Base-by-base conservation (phyloP, 2,888 invertebrate species). In the Polymixis flavicincta region DNA sequence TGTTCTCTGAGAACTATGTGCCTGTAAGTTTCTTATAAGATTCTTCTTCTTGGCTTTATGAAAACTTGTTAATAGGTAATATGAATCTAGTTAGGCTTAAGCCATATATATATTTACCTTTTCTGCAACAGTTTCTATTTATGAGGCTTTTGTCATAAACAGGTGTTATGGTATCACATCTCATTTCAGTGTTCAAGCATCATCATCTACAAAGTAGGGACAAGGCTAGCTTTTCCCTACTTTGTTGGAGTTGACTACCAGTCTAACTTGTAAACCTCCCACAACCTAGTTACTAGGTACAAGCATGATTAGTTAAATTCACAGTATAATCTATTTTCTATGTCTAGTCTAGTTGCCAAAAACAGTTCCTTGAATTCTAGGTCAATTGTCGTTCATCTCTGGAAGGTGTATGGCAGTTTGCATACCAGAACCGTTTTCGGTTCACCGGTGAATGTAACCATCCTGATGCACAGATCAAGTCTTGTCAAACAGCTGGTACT, bases 371-470 rank as follows among this genome's bases (percentile, higher is more conserved):
- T 69, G 13, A n/a, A 82, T 89, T 88, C 28, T 80, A 96, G 96
- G 97, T 99, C 2, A 99, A 99, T 94, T 99, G 99, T 90, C 97
- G 99, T 78, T 99, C 99, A 6, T 98, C 99, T 11, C 95, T 99
- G 57, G 99, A 99, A 97, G 99, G 99, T 74, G 99, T 99, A n/a
- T 99, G 99, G 99, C 98, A 98, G 89, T 99, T 99, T 96, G 98
- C 98, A 2, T 98, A 98, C 93, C 98, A 98, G 96, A 99, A 99
- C 93, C 97, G 98, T 82, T 98, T 98, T 92, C 97, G 98, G 78
- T 99, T 99, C 89, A 99, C 98, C 32, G 99, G 99, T 68, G 99
- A 99, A 93, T 99, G 99, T 92, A 97, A 98, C 89, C 97, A 98
- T 91, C 98, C 98, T 0, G 98, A 98, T 93, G 99, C 98, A 7